A percentile compares a stretch with the other conserved stretches of the same genome.
phyloP scores from a whole-genome alignment of 2,888 invertebrate genomes.

The Isotomurus palustris region DNA sequence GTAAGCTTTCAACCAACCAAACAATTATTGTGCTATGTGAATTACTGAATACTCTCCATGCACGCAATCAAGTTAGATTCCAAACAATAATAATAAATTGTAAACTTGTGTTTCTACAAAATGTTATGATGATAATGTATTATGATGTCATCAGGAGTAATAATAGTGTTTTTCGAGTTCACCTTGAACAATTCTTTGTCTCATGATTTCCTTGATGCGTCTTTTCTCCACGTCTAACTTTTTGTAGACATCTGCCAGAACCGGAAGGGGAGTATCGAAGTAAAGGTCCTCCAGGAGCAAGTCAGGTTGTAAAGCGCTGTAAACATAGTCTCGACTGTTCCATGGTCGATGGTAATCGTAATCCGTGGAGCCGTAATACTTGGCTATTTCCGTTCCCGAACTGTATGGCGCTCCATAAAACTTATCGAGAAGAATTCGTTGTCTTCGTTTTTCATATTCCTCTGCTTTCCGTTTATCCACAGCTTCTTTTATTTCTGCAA shows the following conservation, averaged over 20 bases:
- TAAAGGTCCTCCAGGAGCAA: slow-evolving; percentile 39
- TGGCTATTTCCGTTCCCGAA: too few species aligned
- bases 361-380: too few species aligned
- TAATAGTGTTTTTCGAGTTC: too few species aligned
- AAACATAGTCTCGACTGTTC: slow-evolving; percentile 43
- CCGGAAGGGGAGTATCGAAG: slow-evolving; percentile 35
- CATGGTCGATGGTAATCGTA: slow-evolving; percentile 18
- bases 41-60: too few species aligned
- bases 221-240: slow-evolving; percentile 38
- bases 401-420: not conserved
- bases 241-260: slow-evolving; percentile 40
- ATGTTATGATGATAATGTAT: too few species aligned
- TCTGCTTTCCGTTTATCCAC: slow-evolving; percentile 24
- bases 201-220: slow-evolving; percentile 41
- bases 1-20: too few species aligned
- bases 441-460: slow-evolving; percentile 18
- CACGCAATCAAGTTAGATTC: too few species aligned
- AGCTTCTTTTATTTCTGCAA: slow-evolving; percentile 23
- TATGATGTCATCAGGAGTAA: too few species aligned
- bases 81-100: too few species aligned
- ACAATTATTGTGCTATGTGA: too few species aligned
- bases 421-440: slow-evolving; percentile 3
- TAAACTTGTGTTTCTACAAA: too few species aligned
- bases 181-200: slow-evolving; percentile 36
- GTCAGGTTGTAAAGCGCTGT: slow-evolving; percentile 24